Percentiles rank a stretch among this genome's conserved stretches.
Conservation (phyloP, 1,140 invertebrate species). For the Tachypleus tridentatus region DNA sequence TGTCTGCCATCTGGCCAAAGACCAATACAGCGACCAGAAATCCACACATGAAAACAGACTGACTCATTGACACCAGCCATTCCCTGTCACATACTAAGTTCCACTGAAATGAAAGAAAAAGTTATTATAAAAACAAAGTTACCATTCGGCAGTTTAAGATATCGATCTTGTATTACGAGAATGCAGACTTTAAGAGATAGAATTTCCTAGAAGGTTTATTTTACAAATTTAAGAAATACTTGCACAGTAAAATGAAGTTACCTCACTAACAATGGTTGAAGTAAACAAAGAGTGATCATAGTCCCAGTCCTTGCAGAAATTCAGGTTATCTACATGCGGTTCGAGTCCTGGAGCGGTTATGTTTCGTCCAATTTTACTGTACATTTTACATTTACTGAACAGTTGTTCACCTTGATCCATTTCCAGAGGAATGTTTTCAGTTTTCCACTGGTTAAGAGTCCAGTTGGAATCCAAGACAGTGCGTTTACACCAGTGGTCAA, state of each 20-base stretch:
- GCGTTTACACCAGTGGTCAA: constrained; percentile 19
- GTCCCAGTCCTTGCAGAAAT: constrained; percentile 15
- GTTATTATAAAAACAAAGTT: background rate
- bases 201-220: background rate
- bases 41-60: constrained; percentile 69
- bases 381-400: background rate
- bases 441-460: constrained; percentile 14
- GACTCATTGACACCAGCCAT: constrained; percentile 53
- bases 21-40: constrained; percentile 63
- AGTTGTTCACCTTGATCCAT: background rate
- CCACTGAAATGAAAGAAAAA: constrained; percentile 40
- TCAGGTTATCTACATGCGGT: background rate
- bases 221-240: background rate
- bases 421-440: constrained; percentile 4
- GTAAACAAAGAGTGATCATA: constrained; percentile 18
- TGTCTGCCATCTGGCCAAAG: constrained; percentile 68
- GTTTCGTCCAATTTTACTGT: background rate
- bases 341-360: background rate
- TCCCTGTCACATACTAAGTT: constrained; percentile 55
- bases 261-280: constrained; percentile 21
- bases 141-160: background rate
- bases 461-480: constrained; percentile 2
- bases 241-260: background rate
- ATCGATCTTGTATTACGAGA: background rate
- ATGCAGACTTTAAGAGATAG: background rate